phyloP scores from a whole-genome alignment of 2,797 vertebrate species.

The Characodon lateralis region DNA sequence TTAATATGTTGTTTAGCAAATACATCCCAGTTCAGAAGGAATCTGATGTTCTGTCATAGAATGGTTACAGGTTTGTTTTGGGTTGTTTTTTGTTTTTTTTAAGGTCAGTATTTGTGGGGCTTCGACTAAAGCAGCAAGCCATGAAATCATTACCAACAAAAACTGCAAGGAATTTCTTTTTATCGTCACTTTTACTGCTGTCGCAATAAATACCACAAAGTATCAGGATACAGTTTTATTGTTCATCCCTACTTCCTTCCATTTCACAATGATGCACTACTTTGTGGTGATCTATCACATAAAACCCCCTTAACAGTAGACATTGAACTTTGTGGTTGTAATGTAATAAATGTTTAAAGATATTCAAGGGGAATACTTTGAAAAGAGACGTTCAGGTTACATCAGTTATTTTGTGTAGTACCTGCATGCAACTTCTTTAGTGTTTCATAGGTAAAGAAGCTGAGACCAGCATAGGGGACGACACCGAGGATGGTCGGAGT shows the following conservation, averaged over 20 bases:
- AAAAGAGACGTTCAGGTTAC: background rate
- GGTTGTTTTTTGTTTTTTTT: background rate
- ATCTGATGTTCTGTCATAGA: background rate
- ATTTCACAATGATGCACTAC: background rate
- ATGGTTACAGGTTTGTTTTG: background rate
- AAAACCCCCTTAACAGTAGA: background rate
- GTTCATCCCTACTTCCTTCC: background rate
- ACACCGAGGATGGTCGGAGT: slow-evolving; percentile 93
- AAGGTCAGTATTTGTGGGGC: background rate
- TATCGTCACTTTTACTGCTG: background rate
- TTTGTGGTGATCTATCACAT: background rate
- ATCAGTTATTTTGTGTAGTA: slow-evolving; percentile 53
- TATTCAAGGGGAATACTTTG: too few relatives aligned
- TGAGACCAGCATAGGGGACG: slow-evolving; percentile 93
- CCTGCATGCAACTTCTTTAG: slow-evolving; percentile 93
- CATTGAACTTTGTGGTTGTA: background rate
- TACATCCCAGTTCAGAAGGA: background rate
- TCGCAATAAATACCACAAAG: background rate
- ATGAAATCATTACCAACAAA: too few relatives aligned
- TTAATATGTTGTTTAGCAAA: background rate
- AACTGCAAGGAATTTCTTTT: background rate
- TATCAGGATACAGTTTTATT: background rate
- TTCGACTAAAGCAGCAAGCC: background rate
- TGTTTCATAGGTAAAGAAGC: slow-evolving; percentile 97
- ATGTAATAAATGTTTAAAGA: background rate